Base-by-base conservation (phyloP, 2,113 vertebrate species). In the Zosterops hypoxanthus region DNA sequence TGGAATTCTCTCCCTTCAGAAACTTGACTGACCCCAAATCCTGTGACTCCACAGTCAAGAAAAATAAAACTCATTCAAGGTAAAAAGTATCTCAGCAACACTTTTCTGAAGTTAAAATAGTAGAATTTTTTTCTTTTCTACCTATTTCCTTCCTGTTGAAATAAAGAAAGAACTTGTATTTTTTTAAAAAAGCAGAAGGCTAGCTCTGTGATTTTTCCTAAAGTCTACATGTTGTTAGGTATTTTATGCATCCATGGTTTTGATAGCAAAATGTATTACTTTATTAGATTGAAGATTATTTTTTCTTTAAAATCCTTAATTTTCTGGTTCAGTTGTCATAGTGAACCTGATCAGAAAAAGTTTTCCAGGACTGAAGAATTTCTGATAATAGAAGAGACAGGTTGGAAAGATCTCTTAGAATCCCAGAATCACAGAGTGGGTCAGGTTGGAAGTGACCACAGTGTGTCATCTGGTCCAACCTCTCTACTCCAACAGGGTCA, bases 1-100 rank as follows among this genome's bases (percentile, higher is more conserved):
- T 52, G 19, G 28, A 77, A 90, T 95, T 66, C 25, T 92, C n/a
- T 87, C 90, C 26, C 72, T 87, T 93, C 25, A 64, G 84, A 94
- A 97, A 96, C 90, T 80, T 78, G 73, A 36, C 11, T 96, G 89
- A 90, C 87, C 89, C 25, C 60, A 88, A 94, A 88, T 72, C 60
- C 86, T 85, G 36, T 22, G 44, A 57, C 34, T 91, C 9, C 49
- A 53, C 14, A 69, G 47, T 85, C 61, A 93, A 83, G 69, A 88
- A 90, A 95, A 87, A 79, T 82, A 87, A 90, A 93, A 90, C 23
- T 86, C 44, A 60, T 68, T 81, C 26, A 78, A 83, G 31, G 36
- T 34, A 88, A 82, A 78, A 88, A 34, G 10, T 41, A 42, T 56
- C 39, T 77, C 31, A 60, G 31, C 14, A 86, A 81, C 33, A 49